Evolutionary conservation across 2,113 vertebrate species (phyloP), one percentile per base, ranked within the genome.

Genomic region (Calcarius ornatus): DNA sequence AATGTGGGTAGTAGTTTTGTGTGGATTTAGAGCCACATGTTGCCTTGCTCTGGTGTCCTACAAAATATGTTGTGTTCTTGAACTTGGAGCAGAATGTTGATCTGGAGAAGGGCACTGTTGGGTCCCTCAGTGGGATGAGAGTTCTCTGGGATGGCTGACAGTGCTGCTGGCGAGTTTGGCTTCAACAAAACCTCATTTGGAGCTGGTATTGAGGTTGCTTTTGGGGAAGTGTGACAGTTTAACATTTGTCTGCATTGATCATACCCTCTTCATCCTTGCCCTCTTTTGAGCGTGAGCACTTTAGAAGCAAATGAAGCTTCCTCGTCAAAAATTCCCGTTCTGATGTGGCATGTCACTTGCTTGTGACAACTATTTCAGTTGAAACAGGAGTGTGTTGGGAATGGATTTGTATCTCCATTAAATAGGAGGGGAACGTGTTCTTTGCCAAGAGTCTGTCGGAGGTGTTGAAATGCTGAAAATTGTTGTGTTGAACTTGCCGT

Each of bases 31-130:
- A 92, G 65, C 80, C 35, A 10, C 17, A 0, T 8, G 47, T 37
- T 1, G 0, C 18, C 51, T 77, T n/a, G 53, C 70, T 79, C 38
- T 66, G 11, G 0, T 25, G 28, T 56, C 68, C 50, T 57, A 1
- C 20, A 48, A 72, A 94, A 40, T 22, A 10, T 0, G 4, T 60
- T 6, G 30, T 0, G 0, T 86, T 81, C 27, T 43, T 45, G 45
- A 61, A 24, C 65, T 33, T 9, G 2, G 43, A 66, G 61, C 51
- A 28, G 38, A 23, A 0, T 0, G 0, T 1, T 23, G 27, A 33
- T 51, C 16, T 17, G 37, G 63, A 37, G 84, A 68, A 57, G 31
- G 9, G 20, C 12, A 3, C 37, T 28, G 16, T 7, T 16, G 66
- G 30, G 18, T 63, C 30, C 76, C 42, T 66, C 5, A 0, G 45